A percentile compares a stretch with the other conserved stretches of the same genome.
Evolutionary conservation across 2,888 invertebrate genomes (phyloP).

Genomic region (Apamea crenata): DNA sequence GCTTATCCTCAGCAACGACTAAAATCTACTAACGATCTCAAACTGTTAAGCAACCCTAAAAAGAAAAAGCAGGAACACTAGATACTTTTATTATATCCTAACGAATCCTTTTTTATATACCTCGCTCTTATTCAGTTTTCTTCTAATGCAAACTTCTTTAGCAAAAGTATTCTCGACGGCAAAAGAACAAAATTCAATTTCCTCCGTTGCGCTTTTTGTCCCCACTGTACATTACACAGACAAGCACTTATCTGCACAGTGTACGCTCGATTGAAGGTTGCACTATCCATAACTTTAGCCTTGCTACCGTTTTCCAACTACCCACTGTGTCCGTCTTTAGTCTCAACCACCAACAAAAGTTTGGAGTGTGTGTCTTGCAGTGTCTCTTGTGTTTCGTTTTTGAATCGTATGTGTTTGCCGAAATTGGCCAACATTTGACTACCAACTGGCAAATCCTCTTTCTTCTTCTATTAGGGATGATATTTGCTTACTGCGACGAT

Average conservation of each 20-base stretch:
- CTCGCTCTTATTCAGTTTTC: constrained; percentile 29
- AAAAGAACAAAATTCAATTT: constrained; percentile 64
- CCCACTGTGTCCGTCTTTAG: constrained; percentile 50
- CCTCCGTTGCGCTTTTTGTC: constrained; percentile 63
- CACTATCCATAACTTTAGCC: constrained; percentile 78
- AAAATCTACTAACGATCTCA: not conserved
- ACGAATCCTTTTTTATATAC: constrained; percentile 23
- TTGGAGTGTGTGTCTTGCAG: constrained; percentile 38
- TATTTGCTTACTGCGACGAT: constrained; percentile 54
- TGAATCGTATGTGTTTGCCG: constrained; percentile 62
- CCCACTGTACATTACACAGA: constrained; percentile 71
- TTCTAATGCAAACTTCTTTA: constrained; percentile 47
- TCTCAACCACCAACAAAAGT: not conserved
- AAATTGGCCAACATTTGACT: constrained; percentile 71
- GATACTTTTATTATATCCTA: not conserved
- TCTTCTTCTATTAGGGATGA: constrained; percentile 59
- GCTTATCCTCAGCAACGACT: not conserved
- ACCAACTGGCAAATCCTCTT: constrained; percentile 63
- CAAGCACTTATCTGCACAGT: constrained; percentile 78
- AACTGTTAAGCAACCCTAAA: not conserved
- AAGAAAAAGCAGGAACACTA: not conserved
- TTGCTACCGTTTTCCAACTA: constrained; percentile 73
- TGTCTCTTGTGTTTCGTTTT: constrained; percentile 52
- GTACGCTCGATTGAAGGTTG: constrained; percentile 83
- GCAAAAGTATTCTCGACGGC: constrained; percentile 36